Evolutionary conservation across 1,140 invertebrate species (phyloP).

Genomic region (Macrobrachium nipponense): DNA sequence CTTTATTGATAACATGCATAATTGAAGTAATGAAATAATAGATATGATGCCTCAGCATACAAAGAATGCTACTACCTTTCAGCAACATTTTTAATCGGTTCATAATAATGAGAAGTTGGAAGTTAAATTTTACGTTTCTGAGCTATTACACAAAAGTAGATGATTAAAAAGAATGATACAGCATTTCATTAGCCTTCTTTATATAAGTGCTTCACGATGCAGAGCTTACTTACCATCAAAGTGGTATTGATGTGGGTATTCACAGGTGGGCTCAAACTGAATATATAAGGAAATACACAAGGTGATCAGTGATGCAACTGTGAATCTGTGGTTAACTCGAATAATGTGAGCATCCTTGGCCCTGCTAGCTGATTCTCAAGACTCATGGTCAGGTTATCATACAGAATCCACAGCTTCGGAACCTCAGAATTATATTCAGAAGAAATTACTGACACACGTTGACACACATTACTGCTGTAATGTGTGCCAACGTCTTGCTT

Average conservation of each 20-base stretch:
- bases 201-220: no score
- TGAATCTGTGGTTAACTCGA: conserved; percentile 24
- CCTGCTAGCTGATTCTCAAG: conserved; percentile 16
- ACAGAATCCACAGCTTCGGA: conserved; percentile 30
- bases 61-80: no score
- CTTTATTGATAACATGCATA: conserved; percentile 7
- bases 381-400: conserved; percentile 29
- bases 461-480: conserved; percentile 14
- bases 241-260: conserved; percentile 23
- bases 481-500: conserved; percentile 25
- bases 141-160: no score
- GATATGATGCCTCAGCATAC: no score
- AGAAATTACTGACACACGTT: no score
- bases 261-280: conserved; percentile 17
- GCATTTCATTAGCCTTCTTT: no score
- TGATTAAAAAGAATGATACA: no score
- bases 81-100: no score
- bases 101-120: no score
- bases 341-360: conserved; percentile 7
- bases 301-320: conserved; percentile 3
- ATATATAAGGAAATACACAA: conserved; percentile 15
- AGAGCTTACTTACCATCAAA: no score
- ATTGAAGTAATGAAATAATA: no score
- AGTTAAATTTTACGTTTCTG: no score
- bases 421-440: conserved; percentile 24